Evolutionary conservation across 2,888 invertebrate species (phyloP), one percentile per base, ranked within the genome.

Genomic region (Orthosia incerta): DNA sequence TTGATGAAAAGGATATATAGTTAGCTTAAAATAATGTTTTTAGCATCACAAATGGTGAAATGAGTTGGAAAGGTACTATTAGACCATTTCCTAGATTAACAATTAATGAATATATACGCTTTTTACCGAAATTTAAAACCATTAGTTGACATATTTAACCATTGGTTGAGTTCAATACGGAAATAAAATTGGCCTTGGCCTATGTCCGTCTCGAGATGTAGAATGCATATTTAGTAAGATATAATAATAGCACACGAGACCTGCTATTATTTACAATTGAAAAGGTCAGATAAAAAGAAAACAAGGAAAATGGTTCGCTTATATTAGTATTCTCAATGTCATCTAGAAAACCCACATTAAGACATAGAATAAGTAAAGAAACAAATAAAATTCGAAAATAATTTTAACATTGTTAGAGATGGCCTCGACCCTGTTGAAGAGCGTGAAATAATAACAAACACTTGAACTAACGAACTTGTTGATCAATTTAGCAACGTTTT

Each of bases 371-470:
- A 4, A 48, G 15, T 31, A 61, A 65, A 16, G 20, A n/a, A 31
- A 51, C 12, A 51, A 62, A 51, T 45, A 57, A 53, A 55, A 51
- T 23, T 82, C 65, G 63, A 72, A 82, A 67, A 71, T 63, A 61
- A 59, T 69, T 60, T 48, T 55, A 9, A 13, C 39, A 31, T 20
- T 48, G 31, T 55, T 66, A 16, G 13, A 69, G 26, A 4, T 45
- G 15, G 62, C 69, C 74, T 79, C 74, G 53, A 69, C 63, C 56
- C 45, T 69, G 51, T 62, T 50, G 26, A 48, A 59, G 15, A 66
- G 63, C 83, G 56, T 74, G 71, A 65, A 59, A 66, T 63, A 69
- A 39, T 66, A 59, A n/a, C 31, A 82, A 68, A 53, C 20, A 56
- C 51, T 61, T 20, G 18, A 53, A 68, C 16, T 65, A 70, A 75